Base-by-base conservation (phyloP, 1,140 invertebrate species). In the Drosophila punjabiensis region DNA sequence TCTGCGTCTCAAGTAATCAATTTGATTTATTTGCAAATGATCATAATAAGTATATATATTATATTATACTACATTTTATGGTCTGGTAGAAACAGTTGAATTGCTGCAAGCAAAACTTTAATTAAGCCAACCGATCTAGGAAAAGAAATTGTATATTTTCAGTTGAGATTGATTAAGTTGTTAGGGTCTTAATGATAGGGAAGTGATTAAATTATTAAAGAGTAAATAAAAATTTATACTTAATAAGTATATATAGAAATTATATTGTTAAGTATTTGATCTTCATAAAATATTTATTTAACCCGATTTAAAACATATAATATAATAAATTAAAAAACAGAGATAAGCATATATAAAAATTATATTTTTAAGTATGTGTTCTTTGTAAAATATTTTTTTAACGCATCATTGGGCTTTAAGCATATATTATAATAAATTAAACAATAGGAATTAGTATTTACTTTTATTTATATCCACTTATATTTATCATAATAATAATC, bases 71-170 rank as follows among this genome's bases (percentile, higher is more conserved):
- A 37, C 16, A 24, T 16, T 56, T 24, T 24, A 39, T 56, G 55
- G 20, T 56, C 33, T 39, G 35, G 11, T 56, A 39, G 14, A 56
- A 37, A 56, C 14, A 14, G 53, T 24, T 10, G 4, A 35, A 33
- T 53, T 18, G 30, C 30, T 18, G n/a, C 50, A 18, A 55, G 30
- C 52, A 6, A 35, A 55, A 55, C 52, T 35, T 55, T 18, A 35
- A 35, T 55, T 37, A 9, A 16, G 18, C 1, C 8, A 37, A 56
- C 18, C 9, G 18, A 56, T 37, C 53, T 37, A 16, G 18, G 33
- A 37, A 56, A 56, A 56, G 53, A 24, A 56, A 56, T 56, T 56
- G 33, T 56, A 56, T 37, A 56, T 56, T 56, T 56, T 56, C 35
- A 24, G 37, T 56, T 56, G 5, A 39, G 53, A 14, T 56, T 39